phyloP scores from a whole-genome alignment of 64 coral and sea anemone species.

The Dendrophyllia cribrosa region DNA sequence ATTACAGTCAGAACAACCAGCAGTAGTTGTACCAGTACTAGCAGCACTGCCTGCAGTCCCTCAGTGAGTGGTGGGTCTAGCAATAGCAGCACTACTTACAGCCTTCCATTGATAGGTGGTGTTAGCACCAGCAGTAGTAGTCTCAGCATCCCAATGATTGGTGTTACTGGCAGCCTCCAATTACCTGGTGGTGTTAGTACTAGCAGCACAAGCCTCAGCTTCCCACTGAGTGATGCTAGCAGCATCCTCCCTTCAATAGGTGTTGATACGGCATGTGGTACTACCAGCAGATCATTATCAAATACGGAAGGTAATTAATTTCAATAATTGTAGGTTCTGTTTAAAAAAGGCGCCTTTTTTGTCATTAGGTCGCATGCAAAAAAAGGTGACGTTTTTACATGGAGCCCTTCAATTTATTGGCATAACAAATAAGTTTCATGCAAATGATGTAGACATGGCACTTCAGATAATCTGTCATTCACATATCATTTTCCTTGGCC shows the following conservation, averaged over 20 bases:
- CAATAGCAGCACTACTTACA: background rate
- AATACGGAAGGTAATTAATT: background rate
- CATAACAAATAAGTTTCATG: background rate
- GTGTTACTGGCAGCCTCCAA: background rate
- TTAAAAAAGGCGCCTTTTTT: too few relatives aligned
- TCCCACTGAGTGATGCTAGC: background rate
- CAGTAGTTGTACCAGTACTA: background rate
- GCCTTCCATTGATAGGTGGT: conserved; percentile 21
- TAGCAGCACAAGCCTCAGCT: background rate
- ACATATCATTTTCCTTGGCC: background rate
- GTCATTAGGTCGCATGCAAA: too few relatives aligned
- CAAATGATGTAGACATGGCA: too few relatives aligned
- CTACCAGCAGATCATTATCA: background rate
- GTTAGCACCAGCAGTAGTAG: conserved; percentile 5
- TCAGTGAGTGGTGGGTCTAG: conserved; percentile 1
- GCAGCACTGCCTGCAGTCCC: background rate
- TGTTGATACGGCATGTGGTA: background rate
- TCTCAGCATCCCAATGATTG: background rate
- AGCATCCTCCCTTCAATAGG: background rate
- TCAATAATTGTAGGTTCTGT: too few relatives aligned
- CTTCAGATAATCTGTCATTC: background rate
- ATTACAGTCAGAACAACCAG: background rate
- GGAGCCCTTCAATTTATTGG: too few relatives aligned
- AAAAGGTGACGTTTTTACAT: too few relatives aligned
- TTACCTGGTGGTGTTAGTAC: background rate